Evolutionary conservation across 2,797 vertebrate genomes (phyloP).

Genomic region (Podarcis siculus): DNA sequence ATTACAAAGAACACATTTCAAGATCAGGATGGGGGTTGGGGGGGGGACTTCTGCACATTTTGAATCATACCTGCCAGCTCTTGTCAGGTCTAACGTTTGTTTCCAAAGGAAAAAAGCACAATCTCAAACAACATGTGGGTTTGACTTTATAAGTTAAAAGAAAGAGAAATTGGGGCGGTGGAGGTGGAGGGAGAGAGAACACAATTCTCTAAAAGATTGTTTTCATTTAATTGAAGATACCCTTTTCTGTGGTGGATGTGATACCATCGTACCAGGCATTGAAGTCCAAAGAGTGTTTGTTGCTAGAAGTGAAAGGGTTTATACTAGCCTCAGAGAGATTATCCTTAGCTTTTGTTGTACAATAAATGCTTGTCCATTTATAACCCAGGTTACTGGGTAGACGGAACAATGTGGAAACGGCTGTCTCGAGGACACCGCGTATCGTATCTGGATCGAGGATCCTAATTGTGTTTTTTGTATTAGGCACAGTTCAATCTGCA

Average conservation of each 20-base stretch:
- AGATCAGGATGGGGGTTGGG: background rate
- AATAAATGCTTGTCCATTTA: background rate
- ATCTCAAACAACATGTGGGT: conserved; percentile 45
- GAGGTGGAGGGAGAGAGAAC: background rate
- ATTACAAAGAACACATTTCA: background rate
- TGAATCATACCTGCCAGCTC: conserved; percentile 4
- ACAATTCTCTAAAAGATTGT: conserved; percentile 5
- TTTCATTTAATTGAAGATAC: background rate
- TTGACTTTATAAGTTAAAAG: conserved; percentile 46
- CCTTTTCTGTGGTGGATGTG: background rate
- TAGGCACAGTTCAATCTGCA: background rate
- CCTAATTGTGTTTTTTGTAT: background rate
- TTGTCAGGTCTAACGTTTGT: conserved; percentile 7
- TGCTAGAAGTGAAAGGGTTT: background rate
- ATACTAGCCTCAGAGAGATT: background rate
- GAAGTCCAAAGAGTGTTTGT: conserved; percentile 4
- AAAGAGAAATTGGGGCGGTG: conserved; percentile 26
- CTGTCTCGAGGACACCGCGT: background rate
- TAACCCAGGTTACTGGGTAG: background rate
- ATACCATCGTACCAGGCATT: background rate
- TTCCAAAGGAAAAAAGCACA: conserved; percentile 31
- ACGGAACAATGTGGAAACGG: background rate
- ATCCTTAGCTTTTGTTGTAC: background rate
- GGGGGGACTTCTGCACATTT: conserved; percentile 5
- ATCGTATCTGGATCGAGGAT: background rate